phyloP scores from a whole-genome alignment of 2,888 invertebrate species.

The Rhyacophila evoluta region DNA sequence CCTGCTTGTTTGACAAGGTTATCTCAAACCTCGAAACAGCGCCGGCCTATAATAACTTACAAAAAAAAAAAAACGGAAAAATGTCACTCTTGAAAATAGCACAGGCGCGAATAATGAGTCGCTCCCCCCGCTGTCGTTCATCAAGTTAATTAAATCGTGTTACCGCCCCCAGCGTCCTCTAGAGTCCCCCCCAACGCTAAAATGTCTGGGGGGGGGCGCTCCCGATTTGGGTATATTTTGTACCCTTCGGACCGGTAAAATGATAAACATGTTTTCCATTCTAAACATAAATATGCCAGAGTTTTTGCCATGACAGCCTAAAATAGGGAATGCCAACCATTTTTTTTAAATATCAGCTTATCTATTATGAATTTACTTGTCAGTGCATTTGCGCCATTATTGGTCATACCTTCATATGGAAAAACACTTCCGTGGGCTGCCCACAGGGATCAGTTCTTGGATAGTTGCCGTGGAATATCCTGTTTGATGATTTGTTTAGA shows the following conservation, averaged over 20 bases:
- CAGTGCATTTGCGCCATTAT: too few species aligned
- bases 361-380: too few species aligned
- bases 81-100: background rate
- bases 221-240: background rate
- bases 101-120: slow-evolving; percentile 4
- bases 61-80: background rate
- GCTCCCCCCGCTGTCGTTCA: slow-evolving; percentile 30
- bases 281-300: background rate
- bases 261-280: slow-evolving; percentile 9
- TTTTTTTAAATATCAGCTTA: background rate
- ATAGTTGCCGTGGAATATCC: too few species aligned
- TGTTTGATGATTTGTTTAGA: too few species aligned
- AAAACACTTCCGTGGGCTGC: too few species aligned
- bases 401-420: too few species aligned
- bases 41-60: background rate
- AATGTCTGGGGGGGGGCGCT: background rate
- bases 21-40: background rate
- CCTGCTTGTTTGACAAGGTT: background rate
- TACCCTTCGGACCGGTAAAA: background rate
- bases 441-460: too few species aligned
- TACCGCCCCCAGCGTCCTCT: slow-evolving; percentile 23
- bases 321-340: background rate
- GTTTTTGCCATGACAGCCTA: background rate
- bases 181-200: background rate
- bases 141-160: slow-evolving; percentile 47